Conservation (phyloP, 2,797 vertebrate species). For the Hippopotamyrus pictus region DNA sequence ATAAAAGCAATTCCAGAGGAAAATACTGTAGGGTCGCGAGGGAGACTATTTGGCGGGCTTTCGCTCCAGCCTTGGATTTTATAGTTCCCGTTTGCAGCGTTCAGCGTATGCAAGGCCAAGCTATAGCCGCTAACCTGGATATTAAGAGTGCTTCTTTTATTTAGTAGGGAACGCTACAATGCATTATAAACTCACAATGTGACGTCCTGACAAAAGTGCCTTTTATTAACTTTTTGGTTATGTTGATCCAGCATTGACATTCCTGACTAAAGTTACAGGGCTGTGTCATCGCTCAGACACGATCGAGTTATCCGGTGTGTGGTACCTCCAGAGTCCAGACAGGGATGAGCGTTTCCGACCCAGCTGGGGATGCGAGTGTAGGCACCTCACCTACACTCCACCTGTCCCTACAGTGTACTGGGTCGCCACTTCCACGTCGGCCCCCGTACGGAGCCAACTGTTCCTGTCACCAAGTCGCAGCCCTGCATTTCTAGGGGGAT, state of each 20-base stretch:
- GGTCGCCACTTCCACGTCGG: not conserved
- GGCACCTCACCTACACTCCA: not conserved
- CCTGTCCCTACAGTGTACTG: not conserved
- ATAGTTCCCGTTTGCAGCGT: not conserved
- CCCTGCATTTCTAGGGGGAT: not conserved
- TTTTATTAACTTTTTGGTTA: slow-evolving; percentile 1
- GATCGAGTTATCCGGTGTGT: not conserved
- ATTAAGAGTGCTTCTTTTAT: not conserved
- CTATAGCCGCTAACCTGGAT: not conserved
- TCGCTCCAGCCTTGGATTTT: not conserved
- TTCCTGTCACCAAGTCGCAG: not conserved
- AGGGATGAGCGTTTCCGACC: not conserved
- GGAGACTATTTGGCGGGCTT: not conserved
- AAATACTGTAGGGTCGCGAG: not conserved
- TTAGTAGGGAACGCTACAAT: not conserved
- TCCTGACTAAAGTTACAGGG: not conserved
- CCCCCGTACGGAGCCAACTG: not conserved
- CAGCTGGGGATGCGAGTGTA: not conserved
- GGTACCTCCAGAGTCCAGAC: not conserved
- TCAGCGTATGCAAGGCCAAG: not conserved
- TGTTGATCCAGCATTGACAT: not conserved
- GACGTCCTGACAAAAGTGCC: not conserved
- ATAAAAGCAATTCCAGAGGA: not conserved
- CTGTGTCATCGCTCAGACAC: not conserved
- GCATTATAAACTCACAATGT: slow-evolving; percentile 12